phyloP scores from a whole-genome alignment of 2,888 invertebrate genomes.

The Himalopsyche anomala region DNA sequence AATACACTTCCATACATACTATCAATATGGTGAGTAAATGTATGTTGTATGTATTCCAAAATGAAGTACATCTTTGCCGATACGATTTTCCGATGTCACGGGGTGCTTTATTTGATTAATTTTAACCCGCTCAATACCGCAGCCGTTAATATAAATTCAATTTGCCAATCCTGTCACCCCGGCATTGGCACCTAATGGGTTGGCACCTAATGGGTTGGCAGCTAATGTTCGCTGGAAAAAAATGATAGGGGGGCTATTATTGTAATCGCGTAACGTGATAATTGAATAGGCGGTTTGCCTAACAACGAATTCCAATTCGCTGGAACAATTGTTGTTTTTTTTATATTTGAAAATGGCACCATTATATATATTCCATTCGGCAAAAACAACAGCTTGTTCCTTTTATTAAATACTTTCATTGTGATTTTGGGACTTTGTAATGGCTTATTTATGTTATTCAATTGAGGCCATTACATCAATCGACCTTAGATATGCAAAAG shows the following conservation, averaged over 20 bases:
- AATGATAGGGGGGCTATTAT: background rate
- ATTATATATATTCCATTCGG: background rate
- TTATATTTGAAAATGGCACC: background rate
- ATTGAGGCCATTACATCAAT: too few relatives aligned
- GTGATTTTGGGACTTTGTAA: too few relatives aligned
- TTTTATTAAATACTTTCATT: background rate
- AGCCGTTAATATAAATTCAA: background rate
- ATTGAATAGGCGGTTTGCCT: background rate
- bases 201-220: background rate
- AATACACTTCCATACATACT: too few relatives aligned
- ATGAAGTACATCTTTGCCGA: too few relatives aligned
- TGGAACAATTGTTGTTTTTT: background rate
- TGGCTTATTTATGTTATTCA: too few relatives aligned
- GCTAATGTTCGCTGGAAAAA: conserved; percentile 3
- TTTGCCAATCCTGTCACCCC: background rate
- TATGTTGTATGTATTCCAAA: too few relatives aligned
- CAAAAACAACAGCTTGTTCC: background rate
- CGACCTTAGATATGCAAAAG: too few relatives aligned
- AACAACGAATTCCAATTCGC: background rate
- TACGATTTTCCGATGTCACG: too few relatives aligned
- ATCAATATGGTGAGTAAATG: too few relatives aligned
- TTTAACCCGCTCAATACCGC: conserved; percentile 10
- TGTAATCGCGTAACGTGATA: background rate
- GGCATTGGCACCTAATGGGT: background rate
- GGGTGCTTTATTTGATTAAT: background rate